Evolutionary conservation across 2,797 vertebrate genomes (phyloP), one percentile per base, ranked within the genome.

Genomic region (Brachyrhaphis roseni): DNA sequence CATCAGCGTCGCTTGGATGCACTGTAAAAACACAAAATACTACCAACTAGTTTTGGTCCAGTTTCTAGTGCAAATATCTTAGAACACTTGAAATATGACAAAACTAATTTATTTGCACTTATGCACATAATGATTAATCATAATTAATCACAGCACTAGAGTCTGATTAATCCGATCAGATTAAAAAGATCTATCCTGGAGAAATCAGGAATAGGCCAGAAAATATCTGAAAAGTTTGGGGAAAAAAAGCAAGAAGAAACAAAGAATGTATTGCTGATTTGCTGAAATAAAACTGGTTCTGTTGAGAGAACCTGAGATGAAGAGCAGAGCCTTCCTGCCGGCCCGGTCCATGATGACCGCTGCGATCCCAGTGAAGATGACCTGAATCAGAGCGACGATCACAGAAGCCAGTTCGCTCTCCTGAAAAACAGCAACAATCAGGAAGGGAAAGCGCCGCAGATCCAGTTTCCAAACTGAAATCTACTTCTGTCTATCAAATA

Each of bases 291-390:
- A 51, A 73, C 16, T 7, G 73, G 23, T 28, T 51, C 49, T 51
- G 49, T 62, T 64, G 41, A 57, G 23, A n/a, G 7, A 87, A 99
- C 98, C 98, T 91, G 98, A 99, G 80, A 98, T 31, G 43, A 94
- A 74, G 59, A 99, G 96, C 0, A 99, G 96, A 76, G 97, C 74
- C 86, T 97, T 98, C 76, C 98, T 94, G 59, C 98, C 98, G 0
- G 96, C 97, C 90, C 88, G 95, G 93, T 99, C 98, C 95, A 98
- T 97, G 86, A 97, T 82, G 8, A 97, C 66, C 0, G 97, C 97
- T 0, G 98, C 97, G 15, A 96, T 46, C 0, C 90, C 96, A 0
- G 98, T 98, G 78, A 98, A 97, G 72, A 97, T 46, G 13, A 98
- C 97, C 93, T 99, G 98, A 77, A 96, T 94, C 77, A 95, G 78